phyloP scores from a whole-genome alignment of 2,888 invertebrate genomes.

The Ennomos erosarius region DNA sequence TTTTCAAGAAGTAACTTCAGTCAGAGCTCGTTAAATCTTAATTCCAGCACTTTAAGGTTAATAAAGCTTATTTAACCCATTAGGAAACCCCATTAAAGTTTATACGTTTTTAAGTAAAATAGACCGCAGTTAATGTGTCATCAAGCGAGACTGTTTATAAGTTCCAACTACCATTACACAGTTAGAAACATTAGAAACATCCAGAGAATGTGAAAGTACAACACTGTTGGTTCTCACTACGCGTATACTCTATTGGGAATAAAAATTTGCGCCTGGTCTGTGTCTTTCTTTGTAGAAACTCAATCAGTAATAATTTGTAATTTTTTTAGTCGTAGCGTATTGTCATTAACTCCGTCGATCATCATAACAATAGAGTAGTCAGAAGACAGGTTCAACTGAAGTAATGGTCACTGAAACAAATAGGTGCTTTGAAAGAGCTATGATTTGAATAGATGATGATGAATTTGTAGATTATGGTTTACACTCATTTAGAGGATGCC shows the following conservation, averaged over 20 bases:
- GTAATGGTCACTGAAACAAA: no score
- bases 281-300: not conserved
- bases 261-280: not conserved
- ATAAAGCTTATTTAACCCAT: conserved; percentile 49
- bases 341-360: no score
- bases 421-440: no score
- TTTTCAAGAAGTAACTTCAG: conserved; percentile 18
- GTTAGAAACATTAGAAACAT: conserved; percentile 54
- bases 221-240: conserved; percentile 10
- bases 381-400: no score
- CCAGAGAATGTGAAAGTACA: conserved; percentile 45
- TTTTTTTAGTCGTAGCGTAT: no score
- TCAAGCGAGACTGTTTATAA: conserved; percentile 59
- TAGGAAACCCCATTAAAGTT: conserved; percentile 48
- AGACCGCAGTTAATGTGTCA: conserved; percentile 59
- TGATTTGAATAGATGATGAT: no score
- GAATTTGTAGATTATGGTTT: no score
- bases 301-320: no score
- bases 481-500: no score
- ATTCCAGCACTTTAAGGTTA: conserved; percentile 28
- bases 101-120: conserved; percentile 63
- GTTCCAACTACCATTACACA: conserved; percentile 57
- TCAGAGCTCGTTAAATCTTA: conserved; percentile 25
- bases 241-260: conserved; percentile 3
- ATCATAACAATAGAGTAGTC: no score